A percentile compares a stretch with the other conserved stretches of the same genome.
phyloP scores from a whole-genome alignment of 2,113 vertebrate genomes.

The Apodemus sylvaticus region DNA sequence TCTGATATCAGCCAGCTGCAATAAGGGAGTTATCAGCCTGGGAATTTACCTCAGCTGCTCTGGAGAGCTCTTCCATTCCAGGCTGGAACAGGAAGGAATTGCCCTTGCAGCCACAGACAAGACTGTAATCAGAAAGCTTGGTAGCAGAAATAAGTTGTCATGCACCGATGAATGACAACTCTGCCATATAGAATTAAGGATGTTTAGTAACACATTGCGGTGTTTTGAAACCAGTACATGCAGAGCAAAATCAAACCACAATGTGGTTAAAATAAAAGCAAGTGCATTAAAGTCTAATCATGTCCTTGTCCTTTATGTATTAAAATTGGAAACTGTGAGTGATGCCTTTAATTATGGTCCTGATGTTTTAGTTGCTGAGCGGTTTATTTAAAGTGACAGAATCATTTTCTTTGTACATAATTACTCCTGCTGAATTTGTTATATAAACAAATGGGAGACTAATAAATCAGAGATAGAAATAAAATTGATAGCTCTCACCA shows the following conservation, averaged over 20 bases:
- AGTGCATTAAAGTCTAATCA: conserved; percentile 73
- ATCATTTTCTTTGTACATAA: conserved; percentile 71
- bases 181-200: neutral
- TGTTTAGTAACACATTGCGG: neutral
- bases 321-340: conserved; percentile 66
- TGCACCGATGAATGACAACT: neutral
- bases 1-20: neutral
- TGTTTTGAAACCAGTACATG: conserved; percentile 40
- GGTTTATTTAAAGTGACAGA: conserved; percentile 77
- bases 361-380: conserved; percentile 58
- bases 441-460: conserved; percentile 64
- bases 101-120: neutral
- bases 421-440: conserved; percentile 67
- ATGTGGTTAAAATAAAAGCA: conserved; percentile 56
- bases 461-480: conserved; percentile 56
- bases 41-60: neutral
- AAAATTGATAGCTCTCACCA: conserved; percentile 51
- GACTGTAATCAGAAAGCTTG: neutral
- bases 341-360: conserved; percentile 75
- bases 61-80: neutral
- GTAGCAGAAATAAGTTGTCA: neutral
- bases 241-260: conserved; percentile 29
- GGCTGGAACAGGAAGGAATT: neutral
- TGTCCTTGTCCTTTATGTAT: conserved; percentile 57
- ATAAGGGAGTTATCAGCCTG: neutral